A percentile compares a stretch with the other conserved stretches of the same genome.
Conservation (phyloP, 2,113 vertebrate species). For the Tetraodon nigroviridis region DNA sequence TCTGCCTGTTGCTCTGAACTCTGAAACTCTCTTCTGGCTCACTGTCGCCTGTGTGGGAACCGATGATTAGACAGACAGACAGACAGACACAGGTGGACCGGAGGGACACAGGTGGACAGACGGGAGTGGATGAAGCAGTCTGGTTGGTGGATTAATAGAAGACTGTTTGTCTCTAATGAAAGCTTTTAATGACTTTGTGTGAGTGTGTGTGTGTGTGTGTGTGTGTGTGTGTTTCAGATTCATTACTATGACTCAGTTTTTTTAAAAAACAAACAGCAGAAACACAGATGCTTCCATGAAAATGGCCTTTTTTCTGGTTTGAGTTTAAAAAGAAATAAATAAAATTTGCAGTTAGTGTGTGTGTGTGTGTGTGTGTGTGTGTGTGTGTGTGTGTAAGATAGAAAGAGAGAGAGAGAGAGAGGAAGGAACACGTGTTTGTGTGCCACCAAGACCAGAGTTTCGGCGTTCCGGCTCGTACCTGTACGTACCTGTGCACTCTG, state of each 20-base stretch:
- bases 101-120: neutral
- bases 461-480: neutral
- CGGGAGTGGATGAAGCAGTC: constrained; percentile 12
- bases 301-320: too few species aligned
- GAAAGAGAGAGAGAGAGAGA: too few species aligned
- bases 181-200: constrained; percentile 33
- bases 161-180: constrained; percentile 27
- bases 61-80: neutral
- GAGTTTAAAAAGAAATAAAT: neutral
- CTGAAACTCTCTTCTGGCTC: neutral
- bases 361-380: too few species aligned
- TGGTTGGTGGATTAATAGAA: constrained; percentile 46
- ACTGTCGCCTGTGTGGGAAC: neutral
- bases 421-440: too few species aligned
- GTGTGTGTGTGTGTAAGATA: too few species aligned
- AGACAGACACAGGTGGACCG: neutral
- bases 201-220: constrained; percentile 2
- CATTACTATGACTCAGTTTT: constrained; percentile 12
- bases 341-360: neutral
- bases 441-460: neutral
- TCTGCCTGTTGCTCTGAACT: neutral
- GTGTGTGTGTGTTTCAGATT: constrained; percentile 3
- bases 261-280: constrained; percentile 1
- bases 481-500: too few species aligned
- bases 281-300: constrained; percentile 5